Evolutionary conservation across 2,797 vertebrate genomes (phyloP), one percentile per base, ranked within the genome.

Genomic region (Pyrocephalus nanus): DNA sequence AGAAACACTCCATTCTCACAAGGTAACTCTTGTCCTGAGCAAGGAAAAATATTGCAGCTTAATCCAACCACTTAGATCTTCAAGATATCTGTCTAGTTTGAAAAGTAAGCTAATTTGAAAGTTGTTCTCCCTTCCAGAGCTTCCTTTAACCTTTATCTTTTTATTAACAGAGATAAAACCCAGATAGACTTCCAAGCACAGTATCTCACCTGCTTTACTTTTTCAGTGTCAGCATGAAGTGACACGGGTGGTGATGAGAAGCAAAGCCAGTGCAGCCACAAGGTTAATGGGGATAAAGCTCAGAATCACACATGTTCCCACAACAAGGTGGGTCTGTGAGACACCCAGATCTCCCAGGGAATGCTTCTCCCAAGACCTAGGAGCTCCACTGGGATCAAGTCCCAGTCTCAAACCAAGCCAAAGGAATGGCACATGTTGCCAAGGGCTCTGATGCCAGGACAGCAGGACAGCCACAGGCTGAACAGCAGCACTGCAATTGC

Each of bases 81-180:
- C 26, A 51, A 69, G 43, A 12, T 42, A 64, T 7, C 45, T 62
- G 23, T 36, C 73, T 43, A 83, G 51, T 62, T 26, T 36, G 27
- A 80, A 91, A 88, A 69, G 10, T 0, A 74, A 95, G 57, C 77
- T 54, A 64, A 78, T 72, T 72, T 75, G 4, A 80, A 86, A 38
- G 30, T 25, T 65, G 7, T 26, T 83, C 27, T 6, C 29, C 47
- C n/a, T 88, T 88, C 50, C 15, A 9, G 27, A 91, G 34, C n/a
- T 88, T 91, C 74, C 53, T 80, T 82, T 65, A 85, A 54, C 48
- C 26, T 81, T 76, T 55, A 60, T 15, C 6, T 57, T 80, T 69
- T 88, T 73, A 91, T 77, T 66, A 91, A 34, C 27, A 70, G 47
- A 91, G 34, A 85, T 53, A 34, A 92, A 91, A 80, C 6, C 34